Evolutionary conservation across 2,797 vertebrate species (phyloP).

Genomic region (Bradypodion pumilum): DNA sequence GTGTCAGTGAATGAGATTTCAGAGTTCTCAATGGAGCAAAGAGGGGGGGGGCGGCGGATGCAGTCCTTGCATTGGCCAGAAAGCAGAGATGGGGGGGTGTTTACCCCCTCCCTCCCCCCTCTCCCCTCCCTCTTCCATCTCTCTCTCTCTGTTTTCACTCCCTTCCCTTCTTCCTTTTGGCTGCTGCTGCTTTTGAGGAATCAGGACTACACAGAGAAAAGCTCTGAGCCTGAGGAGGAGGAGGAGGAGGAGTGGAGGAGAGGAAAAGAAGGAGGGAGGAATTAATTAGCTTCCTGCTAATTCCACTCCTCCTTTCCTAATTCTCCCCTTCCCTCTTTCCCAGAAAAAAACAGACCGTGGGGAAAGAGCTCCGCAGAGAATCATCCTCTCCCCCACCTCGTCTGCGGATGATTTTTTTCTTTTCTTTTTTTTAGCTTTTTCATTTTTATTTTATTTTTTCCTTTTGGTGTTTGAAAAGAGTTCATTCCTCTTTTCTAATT

Average conservation of each 20-base stretch:
- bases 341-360: neutral
- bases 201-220: neutral
- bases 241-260: neutral
- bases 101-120: conserved; percentile 41
- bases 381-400: no score
- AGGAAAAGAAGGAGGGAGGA: neutral
- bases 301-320: neutral
- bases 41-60: conserved; percentile 13
- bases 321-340: neutral
- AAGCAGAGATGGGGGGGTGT: conserved; percentile 40
- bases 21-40: conserved; percentile 62
- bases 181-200: conserved; percentile 50
- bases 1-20: conserved; percentile 48
- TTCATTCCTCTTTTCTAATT: rapidly evolving
- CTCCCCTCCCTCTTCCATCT: no score
- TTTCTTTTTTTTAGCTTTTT: no score
- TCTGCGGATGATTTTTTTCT: no score
- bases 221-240: no score
- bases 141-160: no score
- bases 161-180: neutral
- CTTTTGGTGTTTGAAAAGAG: neutral
- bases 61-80: conserved; percentile 23
- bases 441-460: neutral
- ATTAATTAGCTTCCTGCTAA: neutral
- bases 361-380: neutral